Conservation (phyloP, 2,113 vertebrate genomes). For the Micromys minutus region DNA sequence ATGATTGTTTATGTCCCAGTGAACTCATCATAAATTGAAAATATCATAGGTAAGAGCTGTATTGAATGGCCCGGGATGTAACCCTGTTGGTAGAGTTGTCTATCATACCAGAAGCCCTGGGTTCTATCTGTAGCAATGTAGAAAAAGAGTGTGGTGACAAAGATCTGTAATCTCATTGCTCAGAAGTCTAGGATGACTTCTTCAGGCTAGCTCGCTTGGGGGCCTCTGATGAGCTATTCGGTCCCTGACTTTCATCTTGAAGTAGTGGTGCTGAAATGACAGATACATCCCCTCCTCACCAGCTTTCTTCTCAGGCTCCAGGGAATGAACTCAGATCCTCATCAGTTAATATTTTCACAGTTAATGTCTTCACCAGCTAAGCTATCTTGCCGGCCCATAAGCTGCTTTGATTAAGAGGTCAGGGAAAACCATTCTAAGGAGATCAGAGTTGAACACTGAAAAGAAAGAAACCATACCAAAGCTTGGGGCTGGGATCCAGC, state of each 20-base stretch:
- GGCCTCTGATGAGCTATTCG: background rate
- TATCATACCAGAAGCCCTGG: background rate
- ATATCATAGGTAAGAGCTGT: background rate
- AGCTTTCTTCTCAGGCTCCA: background rate
- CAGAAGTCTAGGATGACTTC: too few species aligned
- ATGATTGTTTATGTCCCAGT: background rate
- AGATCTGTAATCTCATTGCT: background rate
- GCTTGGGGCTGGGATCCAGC: background rate
- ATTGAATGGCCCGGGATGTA: background rate
- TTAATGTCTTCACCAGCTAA: background rate
- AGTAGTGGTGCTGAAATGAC: background rate
- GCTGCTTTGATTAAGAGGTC: background rate
- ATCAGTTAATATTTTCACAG: background rate
- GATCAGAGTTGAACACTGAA: background rate
- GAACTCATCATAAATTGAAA: background rate
- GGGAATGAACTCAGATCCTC: background rate
- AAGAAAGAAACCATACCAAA: background rate
- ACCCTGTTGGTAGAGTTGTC: background rate
- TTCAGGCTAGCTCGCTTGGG: background rate
- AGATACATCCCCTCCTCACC: background rate
- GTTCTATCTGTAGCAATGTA: background rate
- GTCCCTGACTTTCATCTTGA: background rate
- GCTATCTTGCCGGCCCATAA: background rate
- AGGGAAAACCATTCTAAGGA: conserved; percentile 2
- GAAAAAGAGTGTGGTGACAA: background rate